Evolutionary conservation across 2,888 invertebrate species (phyloP), one percentile per base, ranked within the genome.

Genomic region (Machimus atricapillus): DNA sequence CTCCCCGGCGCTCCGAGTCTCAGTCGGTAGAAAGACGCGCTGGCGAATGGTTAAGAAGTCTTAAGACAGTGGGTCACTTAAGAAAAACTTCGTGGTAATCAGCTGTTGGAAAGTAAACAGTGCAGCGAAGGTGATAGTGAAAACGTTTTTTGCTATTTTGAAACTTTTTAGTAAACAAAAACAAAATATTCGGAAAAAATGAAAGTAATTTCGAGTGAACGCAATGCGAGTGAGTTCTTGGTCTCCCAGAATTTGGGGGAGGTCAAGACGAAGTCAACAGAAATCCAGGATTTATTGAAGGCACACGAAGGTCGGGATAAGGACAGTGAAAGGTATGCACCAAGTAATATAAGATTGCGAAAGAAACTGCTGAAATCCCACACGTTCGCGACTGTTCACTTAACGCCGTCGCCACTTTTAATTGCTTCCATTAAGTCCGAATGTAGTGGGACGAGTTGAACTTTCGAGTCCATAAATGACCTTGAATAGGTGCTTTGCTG

Each of bases 11-110:
- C 43, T 83, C 83, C 23, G 9, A 40, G 83, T 96, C 93, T 0
- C 96, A 96, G 0, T 96, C 96, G 3, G 96, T 92, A 0, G 95
- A 93, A n/a, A 96, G 95, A 76, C 96, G 93, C 91, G 96, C 96
- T 77, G 94, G 90, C 1, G 95, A 94, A 1, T 96, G 96, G 23
- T 73, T 40, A 16, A 4, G 1, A 34, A 16, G 40, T 46, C 37
- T 27, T 27, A 23, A 66, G 96, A 96, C 96, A 96, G 96, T 87
- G 94, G 94, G 0, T 95, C 34, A 93, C 96, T 96, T 94, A 0
- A 96, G 95, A 91, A 96, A 96, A 89, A 96, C 14, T 96, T 87
- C 88, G 87, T 1, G 88, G 86, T 27, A 87, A 88, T 66, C 83
- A 83, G 83, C 83, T 83, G 83, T 34, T 83, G 16, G 40, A 6